A percentile compares a stretch with the other conserved stretches of the same genome.
Evolutionary conservation across 2,797 vertebrate species (phyloP).

Genomic region (Intellagama lesueurii): DNA sequence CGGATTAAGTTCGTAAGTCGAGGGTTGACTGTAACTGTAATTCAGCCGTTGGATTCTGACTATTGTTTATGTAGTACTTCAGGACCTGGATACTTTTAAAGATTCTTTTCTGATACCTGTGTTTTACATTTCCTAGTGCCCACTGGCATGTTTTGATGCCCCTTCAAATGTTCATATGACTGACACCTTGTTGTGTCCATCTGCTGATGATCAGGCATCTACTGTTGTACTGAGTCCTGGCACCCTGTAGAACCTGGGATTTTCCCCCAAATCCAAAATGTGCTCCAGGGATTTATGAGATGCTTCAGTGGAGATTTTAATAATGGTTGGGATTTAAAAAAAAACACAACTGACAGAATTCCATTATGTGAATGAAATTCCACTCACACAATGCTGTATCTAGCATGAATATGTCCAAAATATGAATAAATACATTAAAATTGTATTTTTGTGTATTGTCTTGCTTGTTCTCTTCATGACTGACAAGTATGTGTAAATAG

Average conservation of each 20-base stretch:
- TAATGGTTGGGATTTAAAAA: too few species aligned
- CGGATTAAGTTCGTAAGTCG: too few species aligned
- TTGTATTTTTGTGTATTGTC: too few species aligned
- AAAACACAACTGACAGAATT: background rate
- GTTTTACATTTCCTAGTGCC: background rate
- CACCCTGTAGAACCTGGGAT: background rate
- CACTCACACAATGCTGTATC: background rate
- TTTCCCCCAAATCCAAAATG: background rate
- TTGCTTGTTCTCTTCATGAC: background rate
- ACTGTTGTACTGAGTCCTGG: background rate
- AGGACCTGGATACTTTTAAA: background rate
- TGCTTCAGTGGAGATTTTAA: background rate
- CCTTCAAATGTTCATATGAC: background rate
- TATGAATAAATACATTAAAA: too few species aligned
- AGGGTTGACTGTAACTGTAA: too few species aligned
- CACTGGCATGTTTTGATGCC: background rate
- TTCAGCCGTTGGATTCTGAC: too few species aligned
- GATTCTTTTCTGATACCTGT: background rate
- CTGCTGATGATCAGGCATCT: background rate
- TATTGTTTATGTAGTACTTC: too few species aligned
- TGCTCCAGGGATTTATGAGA: background rate
- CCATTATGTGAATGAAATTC: background rate
- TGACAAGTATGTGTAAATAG: background rate
- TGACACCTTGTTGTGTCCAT: background rate
- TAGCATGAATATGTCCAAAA: too few species aligned